phyloP scores from a whole-genome alignment of 2,113 vertebrate genomes.

The Tympanuchus pallidicinctus region DNA sequence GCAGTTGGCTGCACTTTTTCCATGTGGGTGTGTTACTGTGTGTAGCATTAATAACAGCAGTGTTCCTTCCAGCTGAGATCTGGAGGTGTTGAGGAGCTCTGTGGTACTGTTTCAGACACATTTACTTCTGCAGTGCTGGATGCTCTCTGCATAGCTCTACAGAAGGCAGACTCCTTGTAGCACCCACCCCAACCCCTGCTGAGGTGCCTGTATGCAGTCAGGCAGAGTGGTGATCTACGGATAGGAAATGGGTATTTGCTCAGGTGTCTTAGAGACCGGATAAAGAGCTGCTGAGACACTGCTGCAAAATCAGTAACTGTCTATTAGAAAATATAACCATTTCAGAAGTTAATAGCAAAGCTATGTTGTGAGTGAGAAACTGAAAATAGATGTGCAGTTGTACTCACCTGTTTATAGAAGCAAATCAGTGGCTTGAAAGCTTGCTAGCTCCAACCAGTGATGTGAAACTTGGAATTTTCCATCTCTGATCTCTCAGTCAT shows the following conservation, averaged over 20 bases:
- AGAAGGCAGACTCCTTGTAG: background rate
- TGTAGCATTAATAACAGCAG: background rate
- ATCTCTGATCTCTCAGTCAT: background rate
- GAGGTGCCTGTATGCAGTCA: background rate
- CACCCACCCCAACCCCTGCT: background rate
- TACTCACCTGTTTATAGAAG: background rate
- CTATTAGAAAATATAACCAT: background rate
- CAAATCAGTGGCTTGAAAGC: background rate
- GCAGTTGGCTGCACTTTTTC: background rate
- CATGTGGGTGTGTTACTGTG: background rate
- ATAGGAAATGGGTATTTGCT: background rate
- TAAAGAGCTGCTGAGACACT: background rate
- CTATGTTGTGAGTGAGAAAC: background rate
- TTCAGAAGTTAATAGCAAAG: background rate
- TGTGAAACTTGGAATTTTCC: background rate
- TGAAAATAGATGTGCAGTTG: background rate
- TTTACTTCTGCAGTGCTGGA: background rate
- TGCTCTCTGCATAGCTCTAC: fast-evolving
- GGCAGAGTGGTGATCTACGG: background rate
- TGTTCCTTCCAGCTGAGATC: background rate
- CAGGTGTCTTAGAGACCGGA: background rate
- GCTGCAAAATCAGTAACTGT: background rate
- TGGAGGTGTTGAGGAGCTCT: background rate
- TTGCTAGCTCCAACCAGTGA: background rate
- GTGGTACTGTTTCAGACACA: background rate